Evolutionary conservation across 1,140 invertebrate genomes (phyloP).

Genomic region (Philopotamus ludificatus): DNA sequence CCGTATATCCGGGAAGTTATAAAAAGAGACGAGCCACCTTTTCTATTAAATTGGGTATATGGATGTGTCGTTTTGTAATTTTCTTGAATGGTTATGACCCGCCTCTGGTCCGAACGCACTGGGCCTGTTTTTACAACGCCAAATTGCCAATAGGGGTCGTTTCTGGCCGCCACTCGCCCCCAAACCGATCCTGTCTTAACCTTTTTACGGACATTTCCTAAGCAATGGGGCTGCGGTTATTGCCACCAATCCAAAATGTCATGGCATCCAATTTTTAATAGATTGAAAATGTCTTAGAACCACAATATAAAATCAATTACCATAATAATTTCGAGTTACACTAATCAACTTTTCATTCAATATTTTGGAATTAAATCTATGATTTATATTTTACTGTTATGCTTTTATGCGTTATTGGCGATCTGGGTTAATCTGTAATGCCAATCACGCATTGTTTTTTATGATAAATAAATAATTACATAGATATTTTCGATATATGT

Average conservation of each 20-base stretch:
- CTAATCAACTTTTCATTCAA: no score
- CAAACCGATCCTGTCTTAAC: background rate
- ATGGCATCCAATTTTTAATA: background rate
- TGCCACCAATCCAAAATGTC: background rate
- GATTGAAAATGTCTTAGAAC: background rate
- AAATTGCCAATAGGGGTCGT: slow-evolving; percentile 32
- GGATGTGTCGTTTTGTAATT: slow-evolving; percentile 43
- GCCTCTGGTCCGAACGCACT: slow-evolving; percentile 29
- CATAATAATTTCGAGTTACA: no score
- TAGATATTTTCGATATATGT: no score
- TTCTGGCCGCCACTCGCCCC: background rate
- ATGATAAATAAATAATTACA: no score
- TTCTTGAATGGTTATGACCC: slow-evolving; percentile 42
- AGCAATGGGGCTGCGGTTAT: background rate
- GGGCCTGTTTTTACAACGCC: slow-evolving; percentile 32
- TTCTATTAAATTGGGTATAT: slow-evolving; percentile 43
- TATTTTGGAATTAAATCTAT: no score
- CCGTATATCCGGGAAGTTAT: slow-evolving; percentile 23
- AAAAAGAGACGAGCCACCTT: slow-evolving; percentile 23
- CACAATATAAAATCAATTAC: background rate
- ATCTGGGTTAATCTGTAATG: no score
- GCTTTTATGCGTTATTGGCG: no score
- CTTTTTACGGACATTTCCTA: background rate
- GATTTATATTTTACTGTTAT: no score
- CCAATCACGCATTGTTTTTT: no score